A percentile compares a stretch with the other conserved stretches of the same genome.
Conservation (phyloP, 2,797 vertebrate genomes). For the Aplochiton taeniatus region DNA sequence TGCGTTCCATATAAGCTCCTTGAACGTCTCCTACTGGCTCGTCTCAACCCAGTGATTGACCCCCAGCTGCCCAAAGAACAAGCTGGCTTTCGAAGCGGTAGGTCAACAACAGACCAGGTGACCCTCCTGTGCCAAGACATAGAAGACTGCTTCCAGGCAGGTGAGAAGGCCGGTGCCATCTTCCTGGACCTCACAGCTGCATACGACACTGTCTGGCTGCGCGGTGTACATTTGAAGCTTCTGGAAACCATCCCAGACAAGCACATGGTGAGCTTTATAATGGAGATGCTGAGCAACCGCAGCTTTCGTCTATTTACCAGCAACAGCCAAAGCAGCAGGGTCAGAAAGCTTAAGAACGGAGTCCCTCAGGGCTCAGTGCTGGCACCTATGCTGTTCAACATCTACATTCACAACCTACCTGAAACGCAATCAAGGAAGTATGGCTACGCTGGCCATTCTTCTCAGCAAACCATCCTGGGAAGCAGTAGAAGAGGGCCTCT, state of each 20-base stretch:
- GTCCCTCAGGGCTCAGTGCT: background rate
- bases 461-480: constrained; percentile 2
- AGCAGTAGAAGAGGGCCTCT: constrained; percentile 1
- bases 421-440: constrained; percentile 1
- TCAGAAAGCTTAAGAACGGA: too few species aligned
- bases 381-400: background rate
- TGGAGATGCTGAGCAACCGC: background rate
- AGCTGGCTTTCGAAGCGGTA: background rate
- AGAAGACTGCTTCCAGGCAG: too few species aligned
- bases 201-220: background rate
- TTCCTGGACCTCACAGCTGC: background rate
- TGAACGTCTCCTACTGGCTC: too few species aligned
- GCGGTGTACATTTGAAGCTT: background rate
- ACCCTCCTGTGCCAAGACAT: background rate
- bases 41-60: too few species aligned
- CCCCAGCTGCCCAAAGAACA: background rate
- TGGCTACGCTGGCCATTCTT: background rate
- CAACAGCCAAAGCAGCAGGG: background rate
- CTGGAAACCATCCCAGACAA: background rate
- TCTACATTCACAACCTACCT: background rate
- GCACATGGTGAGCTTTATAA: background rate
- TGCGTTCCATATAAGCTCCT: background rate
- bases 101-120: constrained; percentile 1
- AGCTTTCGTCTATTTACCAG: background rate
- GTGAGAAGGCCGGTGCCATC: background rate